Evolutionary conservation across 2,113 vertebrate genomes (phyloP).

Genomic region (Spheniscus mendiculus): DNA sequence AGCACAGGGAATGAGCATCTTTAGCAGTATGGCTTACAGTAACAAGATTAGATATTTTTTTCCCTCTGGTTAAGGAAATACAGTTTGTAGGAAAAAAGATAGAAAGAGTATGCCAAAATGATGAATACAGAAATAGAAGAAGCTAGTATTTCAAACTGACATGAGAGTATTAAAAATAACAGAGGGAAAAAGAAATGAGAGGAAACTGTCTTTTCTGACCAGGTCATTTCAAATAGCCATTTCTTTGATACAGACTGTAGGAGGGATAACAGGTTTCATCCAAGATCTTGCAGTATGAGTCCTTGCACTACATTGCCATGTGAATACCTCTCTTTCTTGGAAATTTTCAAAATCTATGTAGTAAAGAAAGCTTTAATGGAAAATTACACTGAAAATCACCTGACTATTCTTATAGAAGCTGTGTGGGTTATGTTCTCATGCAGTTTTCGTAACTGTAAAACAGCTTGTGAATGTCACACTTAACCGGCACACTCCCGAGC

Average conservation of each 20-base stretch:
- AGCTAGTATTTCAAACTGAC: background rate
- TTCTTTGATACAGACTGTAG: background rate
- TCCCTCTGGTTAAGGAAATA: background rate
- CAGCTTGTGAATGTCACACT: conserved; percentile 78
- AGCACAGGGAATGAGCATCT: background rate
- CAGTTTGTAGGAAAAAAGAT: background rate
- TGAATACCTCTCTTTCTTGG: background rate
- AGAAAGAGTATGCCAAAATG: conserved; percentile 4
- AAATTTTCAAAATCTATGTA: conserved; percentile 36
- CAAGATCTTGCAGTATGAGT: background rate
- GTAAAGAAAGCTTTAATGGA: conserved; percentile 69
- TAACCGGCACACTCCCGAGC: conserved; percentile 51
- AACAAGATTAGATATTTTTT: background rate
- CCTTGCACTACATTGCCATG: background rate
- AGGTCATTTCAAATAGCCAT: background rate
- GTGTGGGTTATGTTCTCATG: conserved; percentile 75
- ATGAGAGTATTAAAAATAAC: background rate
- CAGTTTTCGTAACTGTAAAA: conserved; percentile 76
- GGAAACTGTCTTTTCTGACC: background rate
- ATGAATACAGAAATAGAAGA: background rate
- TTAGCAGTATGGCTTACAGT: background rate
- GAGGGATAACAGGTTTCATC: background rate
- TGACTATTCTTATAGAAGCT: conserved; percentile 64
- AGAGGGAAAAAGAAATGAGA: background rate
- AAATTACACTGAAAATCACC: conserved; percentile 66